Conservation (phyloP, 2,113 vertebrate species). For the Miniopterus natalensis region DNA sequence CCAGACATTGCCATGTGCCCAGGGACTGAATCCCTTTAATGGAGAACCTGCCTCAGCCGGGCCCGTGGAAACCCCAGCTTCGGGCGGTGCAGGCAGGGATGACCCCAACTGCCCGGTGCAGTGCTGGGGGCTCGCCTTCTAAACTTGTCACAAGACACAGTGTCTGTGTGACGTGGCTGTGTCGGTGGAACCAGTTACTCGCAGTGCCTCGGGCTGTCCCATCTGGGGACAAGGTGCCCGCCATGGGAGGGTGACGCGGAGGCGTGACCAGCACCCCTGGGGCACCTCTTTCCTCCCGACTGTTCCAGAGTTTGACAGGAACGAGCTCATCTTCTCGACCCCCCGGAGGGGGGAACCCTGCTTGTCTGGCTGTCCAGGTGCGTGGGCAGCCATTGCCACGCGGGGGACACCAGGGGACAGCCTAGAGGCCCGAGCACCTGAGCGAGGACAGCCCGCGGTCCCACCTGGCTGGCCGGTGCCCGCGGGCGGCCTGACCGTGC, state of each 20-base stretch:
- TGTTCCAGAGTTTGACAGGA: neutral
- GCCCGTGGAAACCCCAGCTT: fast-evolving
- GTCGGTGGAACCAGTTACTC: neutral
- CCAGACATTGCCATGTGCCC: neutral
- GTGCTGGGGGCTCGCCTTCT: neutral
- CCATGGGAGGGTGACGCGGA: fast-evolving
- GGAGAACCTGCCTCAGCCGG: neutral
- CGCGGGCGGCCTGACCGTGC: too few relatives aligned
- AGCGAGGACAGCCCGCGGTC: neutral
- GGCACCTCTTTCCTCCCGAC: neutral
- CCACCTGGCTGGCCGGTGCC: too few relatives aligned
- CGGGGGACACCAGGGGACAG: neutral
- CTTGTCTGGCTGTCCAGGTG: neutral
- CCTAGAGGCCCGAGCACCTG: neutral
- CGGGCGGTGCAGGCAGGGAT: neutral
- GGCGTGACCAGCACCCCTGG: fast-evolving
- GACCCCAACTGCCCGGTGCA: neutral
- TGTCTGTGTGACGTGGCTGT: neutral
- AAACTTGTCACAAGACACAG: too few relatives aligned
- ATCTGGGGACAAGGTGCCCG: neutral
- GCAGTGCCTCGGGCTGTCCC: neutral
- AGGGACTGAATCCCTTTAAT: fast-evolving
- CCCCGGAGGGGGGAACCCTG: fast-evolving
- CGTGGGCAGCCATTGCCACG: too few relatives aligned
- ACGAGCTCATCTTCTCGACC: too few relatives aligned